Conservation (phyloP, 2,797 vertebrate species). For the Microctenopoma stevenorrisi region DNA sequence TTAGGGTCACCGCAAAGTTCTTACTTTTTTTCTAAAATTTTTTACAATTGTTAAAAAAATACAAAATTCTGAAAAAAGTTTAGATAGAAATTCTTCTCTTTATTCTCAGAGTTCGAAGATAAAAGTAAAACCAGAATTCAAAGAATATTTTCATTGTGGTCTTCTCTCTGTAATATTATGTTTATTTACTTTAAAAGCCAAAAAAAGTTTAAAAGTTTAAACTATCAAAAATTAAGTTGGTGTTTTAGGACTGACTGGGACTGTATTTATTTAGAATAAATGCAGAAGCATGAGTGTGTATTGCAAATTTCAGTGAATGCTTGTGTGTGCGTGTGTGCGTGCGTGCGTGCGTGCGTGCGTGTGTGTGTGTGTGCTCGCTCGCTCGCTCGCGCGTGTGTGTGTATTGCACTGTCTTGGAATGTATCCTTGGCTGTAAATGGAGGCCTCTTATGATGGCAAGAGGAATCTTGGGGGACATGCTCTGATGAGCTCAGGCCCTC, state of each 20-base stretch:
- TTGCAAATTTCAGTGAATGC: slow-evolving; percentile 21
- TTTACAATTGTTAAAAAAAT: no score
- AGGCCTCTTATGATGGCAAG: slow-evolving; percentile 72
- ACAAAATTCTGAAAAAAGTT: no score
- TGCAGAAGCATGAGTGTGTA: slow-evolving; percentile 18
- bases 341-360: slow-evolving; percentile 23
- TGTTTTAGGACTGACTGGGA: slow-evolving; percentile 7
- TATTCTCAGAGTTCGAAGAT: no score
- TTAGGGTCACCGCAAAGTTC: no score
- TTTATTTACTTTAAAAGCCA: no score
- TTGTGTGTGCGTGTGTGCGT: slow-evolving; percentile 22
- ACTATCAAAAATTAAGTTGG: slow-evolving; percentile 5
- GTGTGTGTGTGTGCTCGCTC: slow-evolving; percentile 28
- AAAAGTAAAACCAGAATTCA: no score
- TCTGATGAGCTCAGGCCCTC: slow-evolving; percentile 52
- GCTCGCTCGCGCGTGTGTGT: neutral
- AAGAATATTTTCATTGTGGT: no score
- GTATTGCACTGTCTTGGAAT: slow-evolving; percentile 64
- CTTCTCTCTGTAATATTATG: no score
- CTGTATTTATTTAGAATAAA: slow-evolving; percentile 35
- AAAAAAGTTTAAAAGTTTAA: no score
- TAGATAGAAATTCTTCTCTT: no score
- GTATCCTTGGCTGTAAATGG: slow-evolving; percentile 71
- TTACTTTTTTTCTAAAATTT: no score
- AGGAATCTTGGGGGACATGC: slow-evolving; percentile 57